These are phyloP conservation scores for Daphoenositta chrysoptera DNA, from an alignment of 2,113 vertebrate genomes.

Conservation along the genomic window DNA sequence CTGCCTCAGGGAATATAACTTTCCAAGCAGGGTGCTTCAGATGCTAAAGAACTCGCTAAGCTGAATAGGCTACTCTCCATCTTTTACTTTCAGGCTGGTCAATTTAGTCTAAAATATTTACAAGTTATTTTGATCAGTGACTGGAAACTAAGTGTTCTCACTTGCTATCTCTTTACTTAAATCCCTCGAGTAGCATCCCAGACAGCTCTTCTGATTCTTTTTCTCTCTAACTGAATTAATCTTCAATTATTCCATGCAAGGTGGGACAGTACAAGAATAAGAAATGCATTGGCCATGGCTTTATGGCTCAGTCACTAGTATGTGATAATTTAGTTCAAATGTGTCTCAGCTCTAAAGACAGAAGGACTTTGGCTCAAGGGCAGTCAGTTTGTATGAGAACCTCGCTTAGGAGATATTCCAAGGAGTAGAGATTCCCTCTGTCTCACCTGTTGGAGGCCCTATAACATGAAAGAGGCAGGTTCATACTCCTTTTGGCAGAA, in stretches of 20 bases:
- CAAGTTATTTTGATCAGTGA: slow-evolving; percentile 3
- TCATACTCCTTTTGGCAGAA: not conserved
- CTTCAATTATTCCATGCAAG: not conserved
- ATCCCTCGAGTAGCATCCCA: not conserved
- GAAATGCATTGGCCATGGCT: not conserved
- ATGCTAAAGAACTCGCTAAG: not conserved
- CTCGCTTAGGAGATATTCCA: not conserved
- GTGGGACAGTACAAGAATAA: not conserved
- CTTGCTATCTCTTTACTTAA: not conserved
- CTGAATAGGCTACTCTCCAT: not conserved
- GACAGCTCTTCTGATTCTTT: not conserved
- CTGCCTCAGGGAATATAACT: not conserved
- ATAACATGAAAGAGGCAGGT: not conserved
- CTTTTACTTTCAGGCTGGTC: not conserved
- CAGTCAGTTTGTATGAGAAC: not conserved
- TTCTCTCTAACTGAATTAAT: not conserved
- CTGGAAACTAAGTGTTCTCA: not conserved
- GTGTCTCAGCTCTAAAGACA: not conserved
- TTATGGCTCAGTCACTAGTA: not conserved
- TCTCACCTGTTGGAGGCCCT: not conserved
- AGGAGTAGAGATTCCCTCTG: not conserved
- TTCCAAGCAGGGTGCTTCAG: not conserved
- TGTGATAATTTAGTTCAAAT: not conserved
- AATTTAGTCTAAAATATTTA: slow-evolving; percentile 32
- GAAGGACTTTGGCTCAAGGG: not conserved